Evolutionary conservation across 2,888 invertebrate genomes (phyloP).

Genomic region (Campaea margaritaria): DNA sequence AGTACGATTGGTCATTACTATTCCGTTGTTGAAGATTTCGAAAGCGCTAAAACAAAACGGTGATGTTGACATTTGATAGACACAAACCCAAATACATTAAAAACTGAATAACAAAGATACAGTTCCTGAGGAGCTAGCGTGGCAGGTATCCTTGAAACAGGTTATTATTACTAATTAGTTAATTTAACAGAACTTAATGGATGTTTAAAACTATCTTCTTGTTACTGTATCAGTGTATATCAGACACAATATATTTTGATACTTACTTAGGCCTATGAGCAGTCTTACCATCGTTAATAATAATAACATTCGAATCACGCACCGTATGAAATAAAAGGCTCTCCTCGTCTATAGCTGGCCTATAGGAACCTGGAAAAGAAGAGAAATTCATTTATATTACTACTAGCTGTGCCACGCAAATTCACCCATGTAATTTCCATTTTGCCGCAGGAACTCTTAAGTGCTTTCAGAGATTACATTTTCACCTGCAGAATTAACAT

Average conservation of each 20-base stretch:
- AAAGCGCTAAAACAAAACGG: conserved; percentile 87
- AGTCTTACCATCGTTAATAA: conserved; percentile 95
- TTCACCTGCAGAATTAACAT: no score
- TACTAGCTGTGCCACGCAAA: no score
- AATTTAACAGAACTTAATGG: no score
- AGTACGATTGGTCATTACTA: conserved; percentile 94
- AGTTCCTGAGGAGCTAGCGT: not conserved
- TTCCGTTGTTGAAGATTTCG: conserved; percentile 97
- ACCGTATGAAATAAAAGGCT: conserved; percentile 94
- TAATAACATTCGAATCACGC: conserved; percentile 97
- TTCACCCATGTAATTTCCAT: no score
- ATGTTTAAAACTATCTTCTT: not conserved
- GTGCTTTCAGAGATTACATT: no score
- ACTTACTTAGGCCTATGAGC: conserved; percentile 96
- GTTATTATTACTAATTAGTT: no score
- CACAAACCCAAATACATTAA: not conserved
- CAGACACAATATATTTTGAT: conserved; percentile 35
- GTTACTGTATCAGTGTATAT: conserved; percentile 3
- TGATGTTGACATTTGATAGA: not conserved
- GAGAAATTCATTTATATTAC: conserved; percentile 52
- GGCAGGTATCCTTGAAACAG: no score
- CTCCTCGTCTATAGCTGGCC: conserved; percentile 84
- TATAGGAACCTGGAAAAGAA: conserved; percentile 61
- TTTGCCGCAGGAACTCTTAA: no score
- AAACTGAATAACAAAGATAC: not conserved